Evolutionary conservation across 2,113 vertebrate species (phyloP), one percentile per base, ranked within the genome.

Genomic region (Cynopterus brachyotis): DNA sequence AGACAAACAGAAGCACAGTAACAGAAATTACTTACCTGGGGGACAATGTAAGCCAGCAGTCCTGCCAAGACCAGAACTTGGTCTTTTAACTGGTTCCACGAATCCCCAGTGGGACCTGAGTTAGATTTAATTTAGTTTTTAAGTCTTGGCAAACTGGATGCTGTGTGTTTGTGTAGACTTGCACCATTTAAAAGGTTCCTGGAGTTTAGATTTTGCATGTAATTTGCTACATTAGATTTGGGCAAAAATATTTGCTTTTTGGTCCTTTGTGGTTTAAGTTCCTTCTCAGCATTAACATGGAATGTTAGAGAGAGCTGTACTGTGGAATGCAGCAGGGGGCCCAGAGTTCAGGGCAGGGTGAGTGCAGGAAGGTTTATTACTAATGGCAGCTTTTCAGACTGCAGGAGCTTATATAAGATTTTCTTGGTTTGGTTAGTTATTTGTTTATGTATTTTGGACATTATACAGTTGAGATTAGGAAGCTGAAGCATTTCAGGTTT

Each of bases 151-250:
- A 96, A 94, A 88, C 83, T 75, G 78, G 67, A 91, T 72, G 53
- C 81, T 9, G 45, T 94, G 78, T 97, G 95, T 97, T 97, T 97
- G 94, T 94, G 89, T 91, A 97, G 97, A 72, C 92, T 95, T 91
- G 91, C 76, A 19, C 93, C 96, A 91, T 97, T 97, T 97, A 91
- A 95, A 96, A 96, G 95, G 93, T 93, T 97, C 94, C 96, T 96
- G 97, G 88, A 97, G 95, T 98, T 97, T 93, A 98, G 98, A 97
- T 95, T 67, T 75, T 96, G 94, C 84, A 96, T 96, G 98, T 97
- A 84, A 90, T 97, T 96, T 97, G 93, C 86, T 91, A 94, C 94
- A 60, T 89, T 96, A 96, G 94, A 88, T 80, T 91, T 98, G 95
- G 89, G 85, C 95, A 96, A 92, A 94, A 98, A 93, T 97, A 97